phyloP scores from a whole-genome alignment of 2,888 invertebrate genomes.

The Deroplatys truncata region DNA sequence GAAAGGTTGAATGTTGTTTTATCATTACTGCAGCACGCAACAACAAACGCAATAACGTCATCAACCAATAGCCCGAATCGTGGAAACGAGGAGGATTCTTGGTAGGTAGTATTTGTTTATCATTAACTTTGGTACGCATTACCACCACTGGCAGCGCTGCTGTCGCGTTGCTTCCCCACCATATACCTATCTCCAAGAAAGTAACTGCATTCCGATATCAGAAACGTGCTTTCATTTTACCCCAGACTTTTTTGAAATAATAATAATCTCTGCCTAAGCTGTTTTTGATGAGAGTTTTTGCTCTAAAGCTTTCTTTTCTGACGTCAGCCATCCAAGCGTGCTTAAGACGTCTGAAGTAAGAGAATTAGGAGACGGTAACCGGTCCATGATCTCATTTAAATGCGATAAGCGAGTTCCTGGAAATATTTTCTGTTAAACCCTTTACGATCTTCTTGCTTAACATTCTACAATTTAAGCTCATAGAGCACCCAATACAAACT shows the following conservation, averaged over 20 bases:
- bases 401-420: not conserved
- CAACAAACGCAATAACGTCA: not conserved
- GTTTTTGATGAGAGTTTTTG: not conserved
- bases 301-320: not conserved
- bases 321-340: not conserved
- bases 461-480: no score
- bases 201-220: not conserved
- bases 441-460: no score
- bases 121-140: not conserved
- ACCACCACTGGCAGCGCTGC: not conserved
- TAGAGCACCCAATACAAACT: no score
- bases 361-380: not conserved
- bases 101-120: not conserved
- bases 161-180: not conserved
- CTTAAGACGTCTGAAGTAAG: not conserved
- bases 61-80: not conserved
- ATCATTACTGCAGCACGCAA: not conserved
- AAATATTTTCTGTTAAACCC: not conserved
- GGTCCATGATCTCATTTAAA: not conserved
- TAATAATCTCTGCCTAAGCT: not conserved
- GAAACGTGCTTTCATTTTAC: not conserved
- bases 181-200: not conserved
- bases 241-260: not conserved
- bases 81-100: not conserved
- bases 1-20: not conserved